phyloP scores from a whole-genome alignment of 1,140 invertebrate genomes.

The Nasonia giraulti region DNA sequence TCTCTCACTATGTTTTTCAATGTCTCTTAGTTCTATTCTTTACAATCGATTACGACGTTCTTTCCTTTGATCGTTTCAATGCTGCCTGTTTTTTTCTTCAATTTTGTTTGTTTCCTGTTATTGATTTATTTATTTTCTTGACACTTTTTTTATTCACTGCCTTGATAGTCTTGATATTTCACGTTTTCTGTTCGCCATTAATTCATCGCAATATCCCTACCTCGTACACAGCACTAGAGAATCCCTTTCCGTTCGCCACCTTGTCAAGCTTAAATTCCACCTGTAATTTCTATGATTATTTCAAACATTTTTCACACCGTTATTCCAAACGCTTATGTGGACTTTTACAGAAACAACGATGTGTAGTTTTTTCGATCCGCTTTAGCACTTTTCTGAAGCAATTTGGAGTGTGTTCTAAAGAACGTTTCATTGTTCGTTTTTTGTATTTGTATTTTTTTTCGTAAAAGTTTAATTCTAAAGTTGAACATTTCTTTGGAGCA shows the following conservation, averaged over 20 bases:
- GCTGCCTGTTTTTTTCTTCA: slow-evolving; percentile 62
- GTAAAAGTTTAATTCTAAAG: background rate
- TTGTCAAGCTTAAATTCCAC: background rate
- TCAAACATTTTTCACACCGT: slow-evolving; percentile 3
- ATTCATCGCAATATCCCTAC: background rate
- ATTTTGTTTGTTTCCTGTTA: slow-evolving; percentile 56
- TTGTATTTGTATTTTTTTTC: background rate
- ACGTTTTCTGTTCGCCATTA: background rate
- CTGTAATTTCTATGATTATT: slow-evolving; percentile 26
- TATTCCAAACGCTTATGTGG: slow-evolving; percentile 17
- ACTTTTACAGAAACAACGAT: background rate
- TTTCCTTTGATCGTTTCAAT: slow-evolving; percentile 75
- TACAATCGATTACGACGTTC: slow-evolving; percentile 53
- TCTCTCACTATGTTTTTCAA: slow-evolving; percentile 26
- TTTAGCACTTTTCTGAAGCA: slow-evolving; percentile 8
- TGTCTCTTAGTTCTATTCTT: slow-evolving; percentile 30
- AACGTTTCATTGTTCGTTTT: background rate
- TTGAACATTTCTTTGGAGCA: slow-evolving; percentile 27
- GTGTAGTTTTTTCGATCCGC: slow-evolving; percentile 42
- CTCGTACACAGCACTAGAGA: slow-evolving; percentile 19
- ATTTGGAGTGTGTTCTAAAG: slow-evolving; percentile 14
- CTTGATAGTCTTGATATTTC: slow-evolving; percentile 28
- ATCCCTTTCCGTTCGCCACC: background rate
- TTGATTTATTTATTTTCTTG: slow-evolving; percentile 44
- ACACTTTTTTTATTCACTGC: slow-evolving; percentile 39